Base-by-base conservation (phyloP, 2,797 vertebrate species). In the Odontamblyopus lacepedii region DNA sequence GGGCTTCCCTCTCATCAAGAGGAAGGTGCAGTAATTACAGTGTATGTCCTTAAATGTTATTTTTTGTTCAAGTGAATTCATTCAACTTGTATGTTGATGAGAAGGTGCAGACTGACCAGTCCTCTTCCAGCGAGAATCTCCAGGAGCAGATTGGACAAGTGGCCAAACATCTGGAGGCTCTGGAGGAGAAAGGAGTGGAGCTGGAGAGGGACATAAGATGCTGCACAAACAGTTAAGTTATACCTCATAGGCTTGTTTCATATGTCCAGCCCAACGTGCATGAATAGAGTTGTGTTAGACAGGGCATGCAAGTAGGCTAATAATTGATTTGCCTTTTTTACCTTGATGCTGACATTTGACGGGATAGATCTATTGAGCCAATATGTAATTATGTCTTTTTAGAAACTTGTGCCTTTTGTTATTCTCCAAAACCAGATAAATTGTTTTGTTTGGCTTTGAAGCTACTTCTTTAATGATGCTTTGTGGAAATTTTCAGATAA, bases 1-100 rank as follows among this genome's bases (percentile, higher is more conserved):
- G 0, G 97, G 97, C 57, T 98, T 97, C 78, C 97, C 96, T 0
- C 94, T 97, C 73, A 95, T 98, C 87, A 98, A 95, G 85, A 96
- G 97, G 84, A 98, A 97, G 96, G 97, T 97, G 83, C 69, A 29
- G 0, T 0, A 44, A 56, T 41, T 1, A n/a, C 8, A 5, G 19
- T 53, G 5, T 55, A 35, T 27, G 53, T 23, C 23, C 23, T 57
- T 8, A 19, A 55, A 53, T 6, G 1, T 12, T 6, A 44, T 11
- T 44, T 9, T n/a, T 51, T 32, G 15, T 61, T 26, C 1, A 6
- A 70, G 4, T 30, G 8, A 51, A 62, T 19, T 56, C 11, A 16
- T 60, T 35, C 18, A 35, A 1, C 12, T 75, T 12, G 56, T 74
- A 8, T 18, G 44, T 59, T 64, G 63, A 0, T 27, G 38, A 0